phyloP scores from a whole-genome alignment of 2,888 invertebrate species.

The Euproctis similis region DNA sequence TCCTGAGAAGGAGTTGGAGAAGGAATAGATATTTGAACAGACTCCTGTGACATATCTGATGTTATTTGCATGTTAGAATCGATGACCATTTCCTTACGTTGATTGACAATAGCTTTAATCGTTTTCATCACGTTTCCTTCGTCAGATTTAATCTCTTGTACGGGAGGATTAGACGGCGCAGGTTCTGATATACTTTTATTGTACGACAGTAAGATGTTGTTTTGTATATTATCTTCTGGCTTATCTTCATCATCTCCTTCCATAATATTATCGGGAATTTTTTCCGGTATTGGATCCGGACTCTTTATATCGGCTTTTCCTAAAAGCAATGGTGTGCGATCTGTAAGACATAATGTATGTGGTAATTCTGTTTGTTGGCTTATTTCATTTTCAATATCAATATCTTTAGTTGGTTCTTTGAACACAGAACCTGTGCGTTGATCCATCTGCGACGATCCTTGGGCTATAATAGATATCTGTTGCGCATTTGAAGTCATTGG shows the following conservation, averaged over 20 bases:
- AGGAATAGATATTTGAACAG: constrained; percentile 80
- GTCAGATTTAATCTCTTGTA: constrained; percentile 37
- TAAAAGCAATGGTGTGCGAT: constrained; percentile 56
- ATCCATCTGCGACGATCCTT: constrained; percentile 31
- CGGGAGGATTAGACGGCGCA: constrained; percentile 28
- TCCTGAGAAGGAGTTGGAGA: constrained; percentile 80
- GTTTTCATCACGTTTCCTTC: constrained; percentile 69
- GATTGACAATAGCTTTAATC: constrained; percentile 72
- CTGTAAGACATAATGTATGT: constrained; percentile 53
- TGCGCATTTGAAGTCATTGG: constrained; percentile 29
- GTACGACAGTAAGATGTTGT: constrained; percentile 49
- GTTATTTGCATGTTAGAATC: constrained; percentile 74
- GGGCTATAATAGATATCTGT: constrained; percentile 32
- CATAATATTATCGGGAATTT: constrained; percentile 69
- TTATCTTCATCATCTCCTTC: constrained; percentile 68
- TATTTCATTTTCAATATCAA: constrained; percentile 69
- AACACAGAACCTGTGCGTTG: constrained; percentile 34
- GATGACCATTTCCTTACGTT: constrained; percentile 73
- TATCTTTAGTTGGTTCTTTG: constrained; percentile 49
- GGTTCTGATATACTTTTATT: constrained; percentile 43
- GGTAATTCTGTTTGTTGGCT: constrained; percentile 70
- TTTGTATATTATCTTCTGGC: constrained; percentile 53
- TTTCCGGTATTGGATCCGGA: constrained; percentile 68
- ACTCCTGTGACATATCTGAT: constrained; percentile 76
- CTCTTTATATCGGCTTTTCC: constrained; percentile 69